phyloP scores from a whole-genome alignment of 2,113 vertebrate species.

The Petromus typicus region DNA sequence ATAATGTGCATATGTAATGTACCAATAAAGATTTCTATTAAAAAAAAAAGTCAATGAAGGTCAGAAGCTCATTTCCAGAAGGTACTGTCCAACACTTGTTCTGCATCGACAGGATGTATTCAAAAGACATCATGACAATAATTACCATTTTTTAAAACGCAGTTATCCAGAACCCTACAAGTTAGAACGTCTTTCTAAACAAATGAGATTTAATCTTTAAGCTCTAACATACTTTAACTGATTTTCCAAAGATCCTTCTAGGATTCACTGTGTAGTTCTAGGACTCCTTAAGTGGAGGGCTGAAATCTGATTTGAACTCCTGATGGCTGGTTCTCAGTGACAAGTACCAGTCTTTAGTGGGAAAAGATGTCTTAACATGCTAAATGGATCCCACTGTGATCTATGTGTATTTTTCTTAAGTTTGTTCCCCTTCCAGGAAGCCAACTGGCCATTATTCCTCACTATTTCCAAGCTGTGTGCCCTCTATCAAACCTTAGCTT shows the following conservation, averaged over 20 bases:
- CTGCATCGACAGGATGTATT: background rate
- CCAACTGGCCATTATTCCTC: conserved; percentile 6
- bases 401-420: background rate
- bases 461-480: background rate
- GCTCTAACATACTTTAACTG: background rate
- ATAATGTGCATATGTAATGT: no score
- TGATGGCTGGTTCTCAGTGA: background rate
- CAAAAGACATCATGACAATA: background rate
- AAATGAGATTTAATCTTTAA: conserved; percentile 4
- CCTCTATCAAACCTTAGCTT: background rate
- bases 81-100: background rate
- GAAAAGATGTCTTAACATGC: background rate
- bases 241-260: conserved; percentile 30
- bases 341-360: background rate
- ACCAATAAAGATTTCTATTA: no score
- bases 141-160: background rate
- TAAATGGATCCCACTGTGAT: background rate
- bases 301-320: conserved; percentile 3
- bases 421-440: background rate
- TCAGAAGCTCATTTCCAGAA: background rate
- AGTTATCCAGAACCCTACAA: background rate
- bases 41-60: no score
- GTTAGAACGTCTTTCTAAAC: background rate
- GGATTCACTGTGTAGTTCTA: background rate
- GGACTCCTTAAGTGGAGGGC: background rate